Evolutionary conservation across 2,888 invertebrate genomes (phyloP), one percentile per base, ranked within the genome.

Genomic region (Netelia inedita): DNA sequence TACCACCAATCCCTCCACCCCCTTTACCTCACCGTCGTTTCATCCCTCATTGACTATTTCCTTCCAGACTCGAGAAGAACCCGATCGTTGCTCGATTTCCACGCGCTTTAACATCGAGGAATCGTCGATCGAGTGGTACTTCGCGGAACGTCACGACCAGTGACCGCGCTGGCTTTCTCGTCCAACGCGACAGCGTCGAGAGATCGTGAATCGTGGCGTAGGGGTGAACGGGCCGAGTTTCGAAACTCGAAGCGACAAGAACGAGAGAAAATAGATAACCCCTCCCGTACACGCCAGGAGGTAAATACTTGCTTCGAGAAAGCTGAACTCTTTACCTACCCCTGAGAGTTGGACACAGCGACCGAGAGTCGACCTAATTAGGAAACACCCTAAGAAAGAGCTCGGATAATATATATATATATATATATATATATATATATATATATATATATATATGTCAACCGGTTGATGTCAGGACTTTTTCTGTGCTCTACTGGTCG

Each of bases 331-430:
- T 71, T 72, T 28, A 28, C 43, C 2, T 8, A 61, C 69, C 21
- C 28, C 68, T 35, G 59, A 68, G 43, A 82, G 61, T 71, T 35
- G 16, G 46, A 14, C 28, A 53, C 53, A n/a, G 68, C 50, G 28
- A 41, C 75, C 57, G 75, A 41, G 66, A 72, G 73, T 82, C 84
- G 84, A 86, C 85, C 82, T 81, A 87, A 88, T 88, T 88, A 85
- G 76, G 68, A 55, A 79, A 68, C 55, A 79, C 78, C 74, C 23
- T 55, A 19, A 78, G 80, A 35, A 69, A 19, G 21, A 63, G 50
- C 59, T 53, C 73, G 21, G 46, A 23, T 14, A 73, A 73, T 23
- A 43, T 43, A 68, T 61, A 71, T 65, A 35, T 71, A 59, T 50
- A 21, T 71, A 61, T 16, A 2, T 3, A 19, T 16, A 16, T 16